Evolutionary conservation across 1,140 invertebrate species (phyloP).

Genomic region (Trichoplusia ni): DNA sequence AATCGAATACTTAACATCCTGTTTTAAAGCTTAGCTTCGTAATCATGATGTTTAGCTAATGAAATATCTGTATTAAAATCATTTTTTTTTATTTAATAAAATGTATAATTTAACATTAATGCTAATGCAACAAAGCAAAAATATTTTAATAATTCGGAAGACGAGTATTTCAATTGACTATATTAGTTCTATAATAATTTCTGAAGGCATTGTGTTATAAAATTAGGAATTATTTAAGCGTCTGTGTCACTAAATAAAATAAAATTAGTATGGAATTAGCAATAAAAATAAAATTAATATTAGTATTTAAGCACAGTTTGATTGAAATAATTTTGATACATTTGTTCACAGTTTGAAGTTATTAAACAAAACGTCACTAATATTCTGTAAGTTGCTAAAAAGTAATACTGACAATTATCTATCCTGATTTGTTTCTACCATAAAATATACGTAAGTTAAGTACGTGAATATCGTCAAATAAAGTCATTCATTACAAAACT

Average conservation of each 20-base stretch:
- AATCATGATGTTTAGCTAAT: too few relatives aligned
- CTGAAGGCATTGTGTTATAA: neutral
- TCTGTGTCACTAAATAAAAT: too few relatives aligned
- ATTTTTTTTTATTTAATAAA: neutral
- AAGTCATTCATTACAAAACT: constrained; percentile 15
- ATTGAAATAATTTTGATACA: too few relatives aligned
- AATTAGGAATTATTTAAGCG: too few relatives aligned
- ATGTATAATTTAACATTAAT: neutral
- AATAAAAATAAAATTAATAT: too few relatives aligned
- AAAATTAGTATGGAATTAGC: too few relatives aligned
- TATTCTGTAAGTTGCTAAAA: neutral
- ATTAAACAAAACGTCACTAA: neutral
- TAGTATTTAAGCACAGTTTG: too few relatives aligned
- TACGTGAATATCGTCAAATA: neutral
- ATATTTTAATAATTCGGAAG: constrained; percentile 33
- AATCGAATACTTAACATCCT: too few relatives aligned
- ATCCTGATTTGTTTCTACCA: neutral
- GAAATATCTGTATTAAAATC: neutral
- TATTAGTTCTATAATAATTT: neutral
- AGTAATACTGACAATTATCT: constrained; percentile 24
- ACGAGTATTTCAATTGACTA: constrained; percentile 37
- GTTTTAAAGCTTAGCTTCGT: too few relatives aligned
- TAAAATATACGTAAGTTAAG: neutral
- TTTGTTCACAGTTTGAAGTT: too few relatives aligned
- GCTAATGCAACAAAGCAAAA: neutral